Base-by-base conservation (phyloP, 2,113 vertebrate species). In the Amphiprion ocellaris region DNA sequence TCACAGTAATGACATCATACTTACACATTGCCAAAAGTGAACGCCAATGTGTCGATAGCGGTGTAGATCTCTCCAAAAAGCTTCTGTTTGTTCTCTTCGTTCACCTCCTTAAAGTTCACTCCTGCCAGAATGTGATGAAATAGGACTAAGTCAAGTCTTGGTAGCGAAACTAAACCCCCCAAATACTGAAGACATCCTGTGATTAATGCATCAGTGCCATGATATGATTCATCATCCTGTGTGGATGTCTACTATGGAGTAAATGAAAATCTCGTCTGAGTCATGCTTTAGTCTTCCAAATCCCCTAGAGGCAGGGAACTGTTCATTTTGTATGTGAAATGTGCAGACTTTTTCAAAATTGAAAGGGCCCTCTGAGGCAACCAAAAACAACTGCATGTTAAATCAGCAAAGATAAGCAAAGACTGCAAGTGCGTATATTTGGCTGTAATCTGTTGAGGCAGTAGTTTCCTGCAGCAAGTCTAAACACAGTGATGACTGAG, bases 11-110 rank as follows among this genome's bases (percentile, higher is more conserved):
- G 47, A 81, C 21, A 21, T 66, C 63, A 80, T 81, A 97, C 97
- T 98, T 94, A 99, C 98, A 97, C 93, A 96, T 98, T 98, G 86
- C 98, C 97, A 95, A 99, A 98, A 52, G 97, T 99, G 93, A 98
- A 97, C 41, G 98, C 98, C 95, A 99, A 95, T 46, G 96, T 96
- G 92, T 99, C 98, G 76, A 99, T 97, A 49, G 98, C 97, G 26
- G 95, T 92, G 95, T 96, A 97, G 90, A 99, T 96, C 91, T 99
- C 97, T 82, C 93, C 91, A 56, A 98, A 97, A 79, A 97, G 90
- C 68, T 96, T 95, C 74, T 95, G 96, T 87, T 96, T 97, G 92
- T 98, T 99, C 87, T 97, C 97, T 82, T 98, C 96, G 75, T 97
- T 98, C 92, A 97, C 96, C 88, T 98, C 96, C 92, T 97, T 97